Conservation (phyloP, 2,888 invertebrate species). For the Volucella zonaria region DNA sequence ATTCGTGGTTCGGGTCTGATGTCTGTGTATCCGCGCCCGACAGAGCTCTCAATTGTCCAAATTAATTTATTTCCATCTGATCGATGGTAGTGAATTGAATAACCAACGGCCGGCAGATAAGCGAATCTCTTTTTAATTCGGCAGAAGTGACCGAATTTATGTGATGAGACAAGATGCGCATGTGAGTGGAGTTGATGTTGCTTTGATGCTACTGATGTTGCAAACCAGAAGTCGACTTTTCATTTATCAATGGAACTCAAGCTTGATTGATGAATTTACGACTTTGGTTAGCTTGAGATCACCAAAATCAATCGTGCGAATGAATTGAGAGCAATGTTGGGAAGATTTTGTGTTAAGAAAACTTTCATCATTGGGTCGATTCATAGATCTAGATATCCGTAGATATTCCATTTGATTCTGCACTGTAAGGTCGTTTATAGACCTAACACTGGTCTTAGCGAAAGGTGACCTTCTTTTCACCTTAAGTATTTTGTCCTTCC, state of each 20-base stretch:
- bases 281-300: conserved; percentile 16
- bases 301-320: not conserved
- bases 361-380: no score
- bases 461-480: no score
- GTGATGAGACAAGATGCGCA: conserved; percentile 48
- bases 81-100: conserved; percentile 51
- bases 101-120: conserved; percentile 57
- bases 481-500: no score
- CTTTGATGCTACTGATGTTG: conserved; percentile 1
- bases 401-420: no score
- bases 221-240: not conserved
- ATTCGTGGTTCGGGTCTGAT: not conserved
- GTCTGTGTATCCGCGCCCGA: not conserved
- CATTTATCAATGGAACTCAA: conserved; percentile 35
- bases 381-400: no score
- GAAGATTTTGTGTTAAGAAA: not conserved
- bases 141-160: conserved; percentile 60
- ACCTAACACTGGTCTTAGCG: no score
- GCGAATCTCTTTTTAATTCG: conserved; percentile 70
- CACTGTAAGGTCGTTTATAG: no score
- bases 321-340: not conserved
- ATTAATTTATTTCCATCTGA: conserved; percentile 66
- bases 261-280: conserved; percentile 57
- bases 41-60: conserved; percentile 41
- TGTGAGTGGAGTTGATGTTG: conserved; percentile 7